Evolutionary conservation across 1,140 invertebrate species (phyloP), one percentile per base, ranked within the genome.

Genomic region (Cherax destructor): DNA sequence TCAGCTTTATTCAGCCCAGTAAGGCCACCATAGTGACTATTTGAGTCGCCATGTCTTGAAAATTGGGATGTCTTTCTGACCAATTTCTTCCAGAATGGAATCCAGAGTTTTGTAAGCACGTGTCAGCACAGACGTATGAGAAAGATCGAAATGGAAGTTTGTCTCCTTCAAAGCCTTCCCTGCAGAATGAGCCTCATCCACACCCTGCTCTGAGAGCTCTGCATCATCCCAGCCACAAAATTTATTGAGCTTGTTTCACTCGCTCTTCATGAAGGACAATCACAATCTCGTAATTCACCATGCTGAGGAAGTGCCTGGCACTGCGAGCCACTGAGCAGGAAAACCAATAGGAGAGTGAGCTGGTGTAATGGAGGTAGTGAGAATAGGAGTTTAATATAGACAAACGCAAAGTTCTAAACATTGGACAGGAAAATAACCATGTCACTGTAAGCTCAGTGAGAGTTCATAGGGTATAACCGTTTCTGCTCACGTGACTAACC

Each of bases 251-350:
- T 98, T 96, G 94, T 99, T 99, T 97, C 98, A 99, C 95, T 98
- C 97, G 94, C 98, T 99, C 95, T 99, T 98, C 98, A 94, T 99
- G 98, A 93, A 98, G 97, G 93, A 99, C 97, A 97, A 99, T 98
- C 88, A 99, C 98, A 95, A 99, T 97, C 94, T 96, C 97, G 94
- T 98, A 98, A 94, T 97, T 97, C 47, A 96, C 96, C 96, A 97
- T 96, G 94, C 94, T 96, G 77, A 85, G 18, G 61, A 65, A 16
- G 79, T n/a, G 41, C 13, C n/a, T n/a, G n/a, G n/a, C n/a, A n/a
- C 59, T 77, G 76, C 24, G 21, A 56, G 1, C 16, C 56, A n/a
- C 11, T 13, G 56, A 59, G 11, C 56, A 59, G 56, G 11, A 59
- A 59, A 11, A 59, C 56, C 5, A 1, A 10, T 10, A 50, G n/a